Percentiles rank a stretch among this genome's conserved stretches.
phyloP scores from a whole-genome alignment of 2,797 vertebrate species.

The Gadopsis bispinosus region DNA sequence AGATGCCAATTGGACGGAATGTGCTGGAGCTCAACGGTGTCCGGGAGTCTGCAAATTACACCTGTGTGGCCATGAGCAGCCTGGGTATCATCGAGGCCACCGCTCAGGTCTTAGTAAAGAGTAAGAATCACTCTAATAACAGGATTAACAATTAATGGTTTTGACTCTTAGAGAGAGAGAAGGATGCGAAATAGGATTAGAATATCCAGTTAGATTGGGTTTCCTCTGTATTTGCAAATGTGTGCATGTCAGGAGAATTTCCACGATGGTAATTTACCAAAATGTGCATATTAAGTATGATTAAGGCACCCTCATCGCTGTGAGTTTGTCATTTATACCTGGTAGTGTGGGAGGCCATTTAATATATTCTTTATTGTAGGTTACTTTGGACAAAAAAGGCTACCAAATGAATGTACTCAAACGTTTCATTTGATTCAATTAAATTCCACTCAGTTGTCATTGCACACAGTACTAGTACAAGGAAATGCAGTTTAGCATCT shows the following conservation, averaged over 20 bases:
- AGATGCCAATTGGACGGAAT: slow-evolving; percentile 96
- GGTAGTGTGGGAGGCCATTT: not conserved
- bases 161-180: not conserved
- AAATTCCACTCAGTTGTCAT: not conserved
- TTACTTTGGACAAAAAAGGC: not conserved
- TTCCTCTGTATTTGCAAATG: not conserved
- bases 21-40: slow-evolving; percentile 95
- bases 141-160: not conserved
- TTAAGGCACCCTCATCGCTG: not conserved
- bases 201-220: not conserved
- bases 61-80: slow-evolving; percentile 98
- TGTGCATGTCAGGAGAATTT: not conserved
- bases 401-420: not conserved
- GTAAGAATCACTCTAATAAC: slow-evolving; percentile 81
- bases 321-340: not conserved
- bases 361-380: not conserved
- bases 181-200: not conserved
- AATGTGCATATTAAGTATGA: not conserved
- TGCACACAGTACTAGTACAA: not conserved
- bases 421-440: not conserved
- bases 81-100: slow-evolving; percentile 95
- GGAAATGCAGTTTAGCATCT: not conserved
- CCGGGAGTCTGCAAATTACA: slow-evolving; percentile 97
- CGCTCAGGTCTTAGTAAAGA: slow-evolving; percentile 98
- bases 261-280: not conserved